Evolutionary conservation across 1,140 invertebrate genomes (phyloP), one percentile per base, ranked within the genome.

Genomic region (Drosophila bipectinata): DNA sequence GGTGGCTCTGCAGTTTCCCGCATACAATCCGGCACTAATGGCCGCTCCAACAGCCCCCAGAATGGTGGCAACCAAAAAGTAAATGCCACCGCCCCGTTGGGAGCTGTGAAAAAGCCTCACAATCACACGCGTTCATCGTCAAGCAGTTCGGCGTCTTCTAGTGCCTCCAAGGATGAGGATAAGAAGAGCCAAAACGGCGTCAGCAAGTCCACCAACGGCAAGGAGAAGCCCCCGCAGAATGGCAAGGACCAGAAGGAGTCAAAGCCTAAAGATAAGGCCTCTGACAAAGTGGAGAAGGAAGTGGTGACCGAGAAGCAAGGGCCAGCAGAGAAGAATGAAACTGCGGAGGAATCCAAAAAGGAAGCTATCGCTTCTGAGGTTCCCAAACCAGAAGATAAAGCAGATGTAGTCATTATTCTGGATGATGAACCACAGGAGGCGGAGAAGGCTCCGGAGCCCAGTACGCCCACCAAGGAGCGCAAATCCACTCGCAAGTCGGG

Each of bases 161-260:
- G 37, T 28, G 15, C 14, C 2, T 28, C 45, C 12, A 74, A 66
- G 14, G 69, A 66, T 6, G 79, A 88, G 9, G 78, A 88, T 1
- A 82, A 80, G 32, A 89, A 79, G 45, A 56, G 41, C n/a, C 74
- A 79, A 30, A 91, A 91, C 73, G 82, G 85, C 7, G 64, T 48
- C 9, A 55, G 14, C 51, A 81, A 76, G 54, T 56, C 87, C 21
- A 51, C 49, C 21, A 84, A 79, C 48, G 64, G 66, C 14, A 90
- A 78, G 48, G 74, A 88, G 47, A 88, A 91, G 49, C 0, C 54
- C 0, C 18, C 82, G 8, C 75, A 89, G 45, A 91, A 90, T 48
- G 78, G 76, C 28, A 87, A 82, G 59, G 81, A 75, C 10, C 64
- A 66, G 18, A 78, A 81, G 48, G 56, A 77, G 26, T 47, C 39